Evolutionary conservation across 2,797 vertebrate genomes (phyloP), one percentile per base, ranked within the genome.

Genomic region (Orestias chungarensis): DNA sequence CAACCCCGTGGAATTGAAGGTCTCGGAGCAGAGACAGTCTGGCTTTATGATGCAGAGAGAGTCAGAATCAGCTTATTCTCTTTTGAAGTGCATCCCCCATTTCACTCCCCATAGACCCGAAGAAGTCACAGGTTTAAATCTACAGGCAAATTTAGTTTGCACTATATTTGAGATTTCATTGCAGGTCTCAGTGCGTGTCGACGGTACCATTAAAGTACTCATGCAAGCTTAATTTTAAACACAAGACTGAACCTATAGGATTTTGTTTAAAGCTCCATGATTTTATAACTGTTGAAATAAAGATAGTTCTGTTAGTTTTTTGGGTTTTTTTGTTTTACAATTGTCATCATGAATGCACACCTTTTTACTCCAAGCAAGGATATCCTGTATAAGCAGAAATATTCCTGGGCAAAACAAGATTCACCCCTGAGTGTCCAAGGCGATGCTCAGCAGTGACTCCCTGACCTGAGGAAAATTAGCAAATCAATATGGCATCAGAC

Each of bases 81-180:
- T 55, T 65, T 70, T 62, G 33, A 23, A 49, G 64, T 25, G 57
- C 62, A 67, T 70, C 74, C 74, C 59, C 76, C 64, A 54, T n/a
- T 75, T 78, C 73, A 67, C 79, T 20, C 31, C 27, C 50, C 47
- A 1, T 11, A 79, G 64, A 70, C n/a, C 44, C 20, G 50, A 17
- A 43, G 18, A 80, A 78, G 79, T 77, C 66, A 47, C 25, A 70
- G 78, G 82, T 82, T 84, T 68, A 80, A 78, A 86, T 83, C 71
- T 57, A 70, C 49, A 66, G 73, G 81, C 77, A 85, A 71, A 84
- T 84, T 78, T 67, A 79, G 84, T 86, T 82, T 72, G 61, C 74
- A 27, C 77, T 70, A 69, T 87, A 81, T 88, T 85, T 84, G 73
- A 76, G 71, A 86, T 86, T 67, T 84, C 79, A 87, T 43, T 49